These are phyloP conservation scores for Labia minor DNA, from an alignment of 2,888 invertebrate species.

Conservation along the genomic window DNA sequence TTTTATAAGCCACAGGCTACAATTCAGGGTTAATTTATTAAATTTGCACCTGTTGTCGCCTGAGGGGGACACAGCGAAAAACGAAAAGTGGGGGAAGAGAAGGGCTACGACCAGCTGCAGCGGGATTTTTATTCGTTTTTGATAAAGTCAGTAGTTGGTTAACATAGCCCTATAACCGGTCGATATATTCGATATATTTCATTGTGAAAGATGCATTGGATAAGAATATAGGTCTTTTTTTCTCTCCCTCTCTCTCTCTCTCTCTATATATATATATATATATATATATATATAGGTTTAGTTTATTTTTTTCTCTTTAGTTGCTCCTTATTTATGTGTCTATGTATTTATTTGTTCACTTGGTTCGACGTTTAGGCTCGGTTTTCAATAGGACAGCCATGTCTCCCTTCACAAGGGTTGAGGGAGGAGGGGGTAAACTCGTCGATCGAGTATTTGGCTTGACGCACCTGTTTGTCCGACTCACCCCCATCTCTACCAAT, in stretches of 20 bases:
- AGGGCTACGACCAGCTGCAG: neutral
- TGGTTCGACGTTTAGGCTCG: neutral
- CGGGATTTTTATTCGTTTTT: conserved; percentile 3
- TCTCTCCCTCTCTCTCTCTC: neutral
- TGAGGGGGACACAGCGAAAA: neutral
- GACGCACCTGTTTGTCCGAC: conserved; percentile 13
- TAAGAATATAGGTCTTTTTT: neutral
- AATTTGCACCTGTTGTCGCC: conserved; percentile 13
- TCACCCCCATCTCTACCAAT: neutral
- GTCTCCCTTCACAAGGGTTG: neutral
- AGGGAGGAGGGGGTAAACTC: neutral
- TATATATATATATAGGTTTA: neutral
- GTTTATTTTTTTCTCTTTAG: neutral
- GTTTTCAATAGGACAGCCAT: neutral
- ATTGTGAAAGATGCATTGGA: neutral
- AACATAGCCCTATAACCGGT: neutral
- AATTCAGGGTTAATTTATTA: neutral
- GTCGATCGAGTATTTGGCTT: neutral
- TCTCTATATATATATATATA: too few species aligned
- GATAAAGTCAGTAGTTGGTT: neutral
- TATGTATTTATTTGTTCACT: conserved; percentile 7
- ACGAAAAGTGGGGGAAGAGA: neutral
- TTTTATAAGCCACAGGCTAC: conserved; percentile 7
- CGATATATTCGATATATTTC: neutral
- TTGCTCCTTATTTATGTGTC: neutral